Evolutionary conservation across 2,113 vertebrate species (phyloP), one percentile per base, ranked within the genome.

Genomic region (Pholis gunnellus): DNA sequence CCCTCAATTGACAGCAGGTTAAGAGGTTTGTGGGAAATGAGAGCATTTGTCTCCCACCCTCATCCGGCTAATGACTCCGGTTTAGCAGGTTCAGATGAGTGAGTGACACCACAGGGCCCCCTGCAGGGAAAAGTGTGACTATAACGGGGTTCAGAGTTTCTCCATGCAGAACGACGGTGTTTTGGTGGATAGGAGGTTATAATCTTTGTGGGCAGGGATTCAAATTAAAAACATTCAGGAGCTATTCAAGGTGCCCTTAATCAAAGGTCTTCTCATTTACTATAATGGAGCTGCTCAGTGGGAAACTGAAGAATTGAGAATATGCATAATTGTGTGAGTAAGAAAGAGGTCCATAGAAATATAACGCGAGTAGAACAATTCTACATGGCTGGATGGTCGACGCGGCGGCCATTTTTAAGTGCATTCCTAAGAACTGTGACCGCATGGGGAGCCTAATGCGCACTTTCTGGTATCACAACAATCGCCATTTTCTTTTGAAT

Each of bases 1-100:
- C 89, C 59, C 46, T 89, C 91, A 93, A 91, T 94, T 89, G 88
- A 91, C 92, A 89, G 79, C 92, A 94, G 94, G 94, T 95, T 94
- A 86, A 93, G 92, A 93, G 89, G 90, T 94, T 93, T 94, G 92
- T 94, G 94, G 94, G 93, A 94, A 95, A 93, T 88, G 83, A 82
- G 89, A 79, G 78, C 67, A 60, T 92, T 92, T 90, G 87, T 94
- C 85, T 91, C 82, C 75, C 87, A 72, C 85, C 81, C 83, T 89
- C 89, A 91, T 89, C 79, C 73, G 77, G 87, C 84, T 92, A 94
- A 92, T 91, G 92, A 92, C 76, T 89, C 77, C 81, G 70, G 83
- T 91, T 88, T 64, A 92, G 79, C 74, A 85, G 85, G 71, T 76
- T 81, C 20, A 31, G 72, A 78, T 34, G 78, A 79, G 71, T 72